Evolutionary conservation across 2,113 vertebrate species (phyloP), one percentile per base, ranked within the genome.

Genomic region (Hemiprocne comata): DNA sequence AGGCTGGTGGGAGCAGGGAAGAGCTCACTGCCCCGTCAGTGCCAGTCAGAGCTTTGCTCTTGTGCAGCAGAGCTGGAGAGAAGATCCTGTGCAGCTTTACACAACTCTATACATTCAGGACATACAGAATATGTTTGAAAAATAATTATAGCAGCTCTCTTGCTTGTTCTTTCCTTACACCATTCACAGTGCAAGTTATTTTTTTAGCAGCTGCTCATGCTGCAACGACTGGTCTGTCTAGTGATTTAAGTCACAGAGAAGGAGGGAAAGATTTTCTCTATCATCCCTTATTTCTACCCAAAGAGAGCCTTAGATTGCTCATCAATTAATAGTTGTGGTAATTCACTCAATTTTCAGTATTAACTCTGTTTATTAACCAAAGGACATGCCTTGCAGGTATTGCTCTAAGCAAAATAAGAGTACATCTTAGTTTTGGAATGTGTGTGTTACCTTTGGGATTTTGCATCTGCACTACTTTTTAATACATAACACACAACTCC

Each of bases 1-100:
- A 40, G 24, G 21, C 16, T 64, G 0, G 0, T 1, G 1, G 48
- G 36, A 58, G 34, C 34, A n/a, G 21, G 26, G 48, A 65, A 28
- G 13, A 46, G 28, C 73, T 20, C 62, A 44, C 6, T 3, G 3
- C 4, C 9, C 13, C 13, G 19, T 57, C 7, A 8, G 24, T 26
- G 40, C 46, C 66, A 42, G 21, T 5, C 21, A 65, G 25, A 36
- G 50, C 40, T 75, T 44, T 75, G 70, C 31, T 67, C 46, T 91
- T 0, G 1, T 61, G 55, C 67, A 51, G 65, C 15, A 48, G 21
- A 42, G 21, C 40, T 57, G 50, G 29, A 58, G 36, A 58, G 50
- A n/a, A 85, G 20, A 70, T 33, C 44, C 70, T 1, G 0, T 36
- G 54, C 14, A 64, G 36, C 55, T 74, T 69, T 53, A 55, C 55